Conservation (phyloP, 2,888 invertebrate species). For the Hypolimnas misippus region DNA sequence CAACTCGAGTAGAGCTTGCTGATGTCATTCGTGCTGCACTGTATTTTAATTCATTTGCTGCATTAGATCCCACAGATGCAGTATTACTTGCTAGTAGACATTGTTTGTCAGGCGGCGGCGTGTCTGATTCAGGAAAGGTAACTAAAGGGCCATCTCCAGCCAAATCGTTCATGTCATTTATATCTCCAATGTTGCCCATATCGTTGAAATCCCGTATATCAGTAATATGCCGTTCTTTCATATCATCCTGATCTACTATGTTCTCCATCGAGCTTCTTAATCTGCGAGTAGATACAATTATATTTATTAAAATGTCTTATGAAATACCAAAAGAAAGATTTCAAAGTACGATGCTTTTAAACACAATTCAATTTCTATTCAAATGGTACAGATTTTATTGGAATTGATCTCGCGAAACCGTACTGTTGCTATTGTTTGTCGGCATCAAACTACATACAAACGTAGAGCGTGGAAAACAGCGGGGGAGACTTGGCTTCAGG, state of each 20-base stretch:
- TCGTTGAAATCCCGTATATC: slow-evolving; percentile 79
- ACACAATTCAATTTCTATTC: background rate
- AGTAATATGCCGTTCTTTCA: slow-evolving; percentile 72
- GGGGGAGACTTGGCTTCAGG: slow-evolving; percentile 73
- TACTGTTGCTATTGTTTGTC: slow-evolving; percentile 79
- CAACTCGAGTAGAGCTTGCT: slow-evolving; percentile 88
- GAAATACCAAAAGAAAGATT: background rate
- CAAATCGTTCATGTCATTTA: slow-evolving; percentile 77
- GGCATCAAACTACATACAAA: slow-evolving; percentile 79
- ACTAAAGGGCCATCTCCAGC: slow-evolving; percentile 87
- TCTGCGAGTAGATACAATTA: slow-evolving; percentile 62
- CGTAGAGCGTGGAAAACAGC: slow-evolving; percentile 68
- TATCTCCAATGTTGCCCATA: slow-evolving; percentile 78
- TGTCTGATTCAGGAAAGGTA: slow-evolving; percentile 92
- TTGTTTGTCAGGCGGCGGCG: slow-evolving; percentile 85
- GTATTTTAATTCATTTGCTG: slow-evolving; percentile 90
- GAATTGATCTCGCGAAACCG: slow-evolving; percentile 54
- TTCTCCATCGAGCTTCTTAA: slow-evolving; percentile 91
- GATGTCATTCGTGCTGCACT: slow-evolving; percentile 93
- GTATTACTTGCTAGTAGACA: slow-evolving; percentile 74
- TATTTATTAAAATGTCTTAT: background rate
- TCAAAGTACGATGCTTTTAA: background rate
- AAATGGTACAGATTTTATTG: slow-evolving; percentile 20
- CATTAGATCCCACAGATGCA: slow-evolving; percentile 65
- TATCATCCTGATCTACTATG: slow-evolving; percentile 87